A percentile compares a stretch with the other conserved stretches of the same genome.
Evolutionary conservation across 2,113 vertebrate species (phyloP).

Genomic region (Xiphorhynchus elegans): DNA sequence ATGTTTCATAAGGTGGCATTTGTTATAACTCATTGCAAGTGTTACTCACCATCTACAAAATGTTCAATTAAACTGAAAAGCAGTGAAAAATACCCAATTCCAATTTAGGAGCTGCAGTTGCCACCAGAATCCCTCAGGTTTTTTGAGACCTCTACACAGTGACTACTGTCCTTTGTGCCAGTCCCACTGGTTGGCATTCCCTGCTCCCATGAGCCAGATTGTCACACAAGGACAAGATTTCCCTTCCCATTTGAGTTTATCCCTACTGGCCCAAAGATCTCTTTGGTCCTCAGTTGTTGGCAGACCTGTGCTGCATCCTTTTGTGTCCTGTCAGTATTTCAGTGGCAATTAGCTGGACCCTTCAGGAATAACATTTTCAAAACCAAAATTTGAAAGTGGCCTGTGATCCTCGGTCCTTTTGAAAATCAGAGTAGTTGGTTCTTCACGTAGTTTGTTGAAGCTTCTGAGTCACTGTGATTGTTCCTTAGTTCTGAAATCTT

Average conservation of each 20-base stretch:
- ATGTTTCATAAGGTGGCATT: constrained; percentile 48
- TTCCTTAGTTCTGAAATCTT: not conserved
- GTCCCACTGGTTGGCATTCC: not conserved
- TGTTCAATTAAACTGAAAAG: constrained; percentile 44
- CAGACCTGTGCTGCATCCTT: not conserved
- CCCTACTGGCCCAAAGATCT: not conserved
- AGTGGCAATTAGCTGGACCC: not conserved
- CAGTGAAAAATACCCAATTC: constrained; percentile 19
- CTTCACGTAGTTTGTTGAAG: not conserved
- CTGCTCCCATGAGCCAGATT: not conserved
- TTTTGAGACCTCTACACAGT: not conserved
- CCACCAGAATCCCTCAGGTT: not conserved
- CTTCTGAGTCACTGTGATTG: not conserved
- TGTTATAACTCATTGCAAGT: constrained; percentile 49
- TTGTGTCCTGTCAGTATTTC: not conserved
- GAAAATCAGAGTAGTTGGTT: not conserved
- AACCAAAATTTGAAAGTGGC: not conserved
- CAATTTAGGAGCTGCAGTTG: not conserved
- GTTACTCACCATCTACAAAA: constrained; percentile 47
- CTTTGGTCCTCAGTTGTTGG: not conserved
- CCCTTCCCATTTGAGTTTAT: not conserved
- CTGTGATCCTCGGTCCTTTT: not conserved
- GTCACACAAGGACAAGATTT: not conserved
- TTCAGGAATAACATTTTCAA: not conserved
- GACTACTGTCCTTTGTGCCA: not conserved